Evolutionary conservation across 2,888 invertebrate species (phyloP).

Genomic region (Chydorus sphaericus): DNA sequence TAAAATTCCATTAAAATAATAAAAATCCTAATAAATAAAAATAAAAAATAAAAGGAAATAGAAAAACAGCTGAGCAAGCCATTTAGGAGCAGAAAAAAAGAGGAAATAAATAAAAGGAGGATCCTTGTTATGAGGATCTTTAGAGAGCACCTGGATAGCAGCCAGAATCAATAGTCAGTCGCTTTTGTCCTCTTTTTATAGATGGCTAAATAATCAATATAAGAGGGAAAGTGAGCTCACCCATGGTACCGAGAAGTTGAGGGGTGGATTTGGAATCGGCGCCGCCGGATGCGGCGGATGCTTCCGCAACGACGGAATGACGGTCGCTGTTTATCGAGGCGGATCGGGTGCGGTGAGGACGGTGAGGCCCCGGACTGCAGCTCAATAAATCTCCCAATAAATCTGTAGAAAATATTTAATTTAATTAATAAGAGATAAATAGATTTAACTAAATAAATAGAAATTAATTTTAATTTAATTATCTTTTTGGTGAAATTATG

Average conservation of each 20-base stretch:
- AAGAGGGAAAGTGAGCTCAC: slow-evolving; percentile 38
- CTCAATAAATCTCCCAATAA: not conserved
- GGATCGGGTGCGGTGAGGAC: slow-evolving; percentile 18
- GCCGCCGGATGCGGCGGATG: too few relatives aligned
- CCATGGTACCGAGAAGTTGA: slow-evolving; percentile 78
- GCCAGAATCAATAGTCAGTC: slow-evolving; percentile 2
- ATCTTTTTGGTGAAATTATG: too few relatives aligned
- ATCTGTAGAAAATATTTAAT: not conserved
- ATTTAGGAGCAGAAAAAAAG: not conserved
- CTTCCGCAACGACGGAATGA: slow-evolving; percentile 22
- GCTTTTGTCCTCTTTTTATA: not conserved
- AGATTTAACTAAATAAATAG: not conserved
- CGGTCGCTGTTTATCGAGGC: slow-evolving; percentile 20
- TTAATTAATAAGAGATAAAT: not conserved
- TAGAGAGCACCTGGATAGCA: not conserved
- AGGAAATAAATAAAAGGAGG: not conserved
- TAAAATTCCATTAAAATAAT: not conserved
- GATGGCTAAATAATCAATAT: too few relatives aligned
- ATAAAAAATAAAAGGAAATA: not conserved
- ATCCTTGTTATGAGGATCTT: not conserved
- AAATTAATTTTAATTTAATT: too few relatives aligned
- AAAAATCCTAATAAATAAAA: not conserved
- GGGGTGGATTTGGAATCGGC: slow-evolving; percentile 54
- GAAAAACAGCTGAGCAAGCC: not conserved
- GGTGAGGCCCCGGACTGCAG: slow-evolving; percentile 1